phyloP scores from a whole-genome alignment of 2,888 invertebrate species.

The Aspidiotus destructor region DNA sequence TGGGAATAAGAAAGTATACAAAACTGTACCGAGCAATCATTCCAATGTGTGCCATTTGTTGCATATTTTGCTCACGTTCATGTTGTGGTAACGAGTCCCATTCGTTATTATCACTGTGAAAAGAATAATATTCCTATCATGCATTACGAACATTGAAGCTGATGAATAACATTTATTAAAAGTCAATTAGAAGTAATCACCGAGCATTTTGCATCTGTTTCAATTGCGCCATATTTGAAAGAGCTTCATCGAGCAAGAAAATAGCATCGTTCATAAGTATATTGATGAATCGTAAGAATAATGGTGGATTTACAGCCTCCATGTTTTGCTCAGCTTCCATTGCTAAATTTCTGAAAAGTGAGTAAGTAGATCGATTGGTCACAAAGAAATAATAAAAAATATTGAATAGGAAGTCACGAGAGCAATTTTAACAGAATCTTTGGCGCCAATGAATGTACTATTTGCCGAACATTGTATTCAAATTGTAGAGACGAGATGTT shows the following conservation, averaged over 20 bases:
- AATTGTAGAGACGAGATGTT: too few species aligned
- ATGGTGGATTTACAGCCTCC: constrained; percentile 79
- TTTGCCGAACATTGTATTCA: too few species aligned
- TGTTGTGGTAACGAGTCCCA: constrained; percentile 60
- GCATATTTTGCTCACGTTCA: constrained; percentile 65
- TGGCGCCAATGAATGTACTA: too few species aligned
- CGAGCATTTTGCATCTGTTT: constrained; percentile 68
- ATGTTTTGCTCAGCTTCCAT: constrained; percentile 73
- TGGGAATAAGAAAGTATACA: background rate
- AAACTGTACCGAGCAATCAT: constrained; percentile 58
- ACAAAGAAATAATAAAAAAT: background rate
- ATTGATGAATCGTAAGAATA: constrained; percentile 91
- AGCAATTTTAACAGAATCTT: background rate
- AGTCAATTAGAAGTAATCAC: constrained; percentile 42
- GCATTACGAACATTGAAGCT: too few species aligned
- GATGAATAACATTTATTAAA: too few species aligned
- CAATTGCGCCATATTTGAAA: constrained; percentile 79
- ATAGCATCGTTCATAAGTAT: constrained; percentile 95
- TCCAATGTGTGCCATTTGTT: constrained; percentile 63
- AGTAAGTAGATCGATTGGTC: constrained; percentile 13
- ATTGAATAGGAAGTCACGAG: background rate
- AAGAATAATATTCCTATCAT: background rate
- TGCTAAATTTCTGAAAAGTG: constrained; percentile 55
- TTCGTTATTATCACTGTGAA: constrained; percentile 56
- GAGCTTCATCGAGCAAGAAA: constrained; percentile 83